Conservation (phyloP, 2,113 vertebrate genomes). For the Talpa occidentalis region DNA sequence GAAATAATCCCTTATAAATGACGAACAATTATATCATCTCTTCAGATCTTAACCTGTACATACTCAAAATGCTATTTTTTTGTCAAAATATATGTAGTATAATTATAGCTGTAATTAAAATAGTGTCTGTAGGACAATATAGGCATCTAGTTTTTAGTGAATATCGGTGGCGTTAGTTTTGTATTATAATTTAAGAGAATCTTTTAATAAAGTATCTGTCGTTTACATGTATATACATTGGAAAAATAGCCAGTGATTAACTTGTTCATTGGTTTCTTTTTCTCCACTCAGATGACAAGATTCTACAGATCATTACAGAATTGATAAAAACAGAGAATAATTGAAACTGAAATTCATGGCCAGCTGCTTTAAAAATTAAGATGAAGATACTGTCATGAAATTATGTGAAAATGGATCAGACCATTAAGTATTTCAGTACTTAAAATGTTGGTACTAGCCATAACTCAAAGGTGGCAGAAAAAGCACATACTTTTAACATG, state of each 20-base stretch:
- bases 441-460: constrained; percentile 57
- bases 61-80: constrained; percentile 3
- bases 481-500: constrained; percentile 79
- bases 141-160: background rate
- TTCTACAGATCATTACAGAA: constrained; percentile 94
- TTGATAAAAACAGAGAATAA: constrained; percentile 92
- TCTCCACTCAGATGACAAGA: constrained; percentile 90
- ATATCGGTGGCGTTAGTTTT: constrained; percentile 5
- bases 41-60: background rate
- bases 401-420: background rate
- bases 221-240: background rate
- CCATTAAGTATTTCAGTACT: constrained; percentile 65
- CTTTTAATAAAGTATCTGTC: background rate
- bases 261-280: constrained; percentile 25
- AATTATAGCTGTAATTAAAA: background rate
- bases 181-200: constrained; percentile 9
- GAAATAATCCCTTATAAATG: background rate
- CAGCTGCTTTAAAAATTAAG: constrained; percentile 54
- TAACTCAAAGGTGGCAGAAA: constrained; percentile 2
- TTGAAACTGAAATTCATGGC: constrained; percentile 64
- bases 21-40: background rate
- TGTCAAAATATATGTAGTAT: background rate
- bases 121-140: background rate
- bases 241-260: background rate
- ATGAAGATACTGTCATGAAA: constrained; percentile 44